Conservation (phyloP, 2,888 invertebrate genomes). For the Epistrophella euchroma region DNA sequence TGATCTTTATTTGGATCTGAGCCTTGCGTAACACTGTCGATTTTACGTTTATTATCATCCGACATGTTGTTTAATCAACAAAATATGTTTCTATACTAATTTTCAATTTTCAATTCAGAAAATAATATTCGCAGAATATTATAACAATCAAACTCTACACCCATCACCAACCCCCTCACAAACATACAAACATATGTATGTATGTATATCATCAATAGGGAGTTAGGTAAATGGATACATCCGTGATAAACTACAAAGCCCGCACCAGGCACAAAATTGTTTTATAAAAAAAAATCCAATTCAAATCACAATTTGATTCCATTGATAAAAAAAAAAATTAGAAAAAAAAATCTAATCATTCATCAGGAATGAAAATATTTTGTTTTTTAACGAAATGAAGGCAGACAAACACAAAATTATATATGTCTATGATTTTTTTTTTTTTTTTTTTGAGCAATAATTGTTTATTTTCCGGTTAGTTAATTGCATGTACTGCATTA, state of each 20-base stretch:
- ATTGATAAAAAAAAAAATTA: slow-evolving; percentile 34
- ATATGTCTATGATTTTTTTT: neutral
- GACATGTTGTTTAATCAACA: slow-evolving; percentile 44
- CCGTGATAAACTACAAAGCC: slow-evolving; percentile 39
- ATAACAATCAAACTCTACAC: slow-evolving; percentile 2
- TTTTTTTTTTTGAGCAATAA: slow-evolving; percentile 6
- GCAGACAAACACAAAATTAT: slow-evolving; percentile 8
- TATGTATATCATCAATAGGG: neutral
- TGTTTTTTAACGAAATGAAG: slow-evolving; percentile 28
- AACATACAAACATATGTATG: neutral
- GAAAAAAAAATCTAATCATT: slow-evolving; percentile 25
- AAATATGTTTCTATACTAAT: slow-evolving; percentile 44
- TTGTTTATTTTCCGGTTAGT: slow-evolving; percentile 56
- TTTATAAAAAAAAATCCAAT: slow-evolving; percentile 4
- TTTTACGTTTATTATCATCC: slow-evolving; percentile 11
- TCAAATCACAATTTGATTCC: slow-evolving; percentile 23
- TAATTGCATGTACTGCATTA: slow-evolving; percentile 42
- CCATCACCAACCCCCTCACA: neutral
- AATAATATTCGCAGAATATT: slow-evolving; percentile 12
- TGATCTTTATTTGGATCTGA: neutral
- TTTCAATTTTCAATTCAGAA: slow-evolving; percentile 21
- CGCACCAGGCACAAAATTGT: slow-evolving; percentile 29
- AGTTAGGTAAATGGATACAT: slow-evolving; percentile 17
- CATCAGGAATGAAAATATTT: slow-evolving; percentile 48
- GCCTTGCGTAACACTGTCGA: neutral